Conservation (phyloP, 2,113 vertebrate species). For the Phrynosoma blainvillii region DNA sequence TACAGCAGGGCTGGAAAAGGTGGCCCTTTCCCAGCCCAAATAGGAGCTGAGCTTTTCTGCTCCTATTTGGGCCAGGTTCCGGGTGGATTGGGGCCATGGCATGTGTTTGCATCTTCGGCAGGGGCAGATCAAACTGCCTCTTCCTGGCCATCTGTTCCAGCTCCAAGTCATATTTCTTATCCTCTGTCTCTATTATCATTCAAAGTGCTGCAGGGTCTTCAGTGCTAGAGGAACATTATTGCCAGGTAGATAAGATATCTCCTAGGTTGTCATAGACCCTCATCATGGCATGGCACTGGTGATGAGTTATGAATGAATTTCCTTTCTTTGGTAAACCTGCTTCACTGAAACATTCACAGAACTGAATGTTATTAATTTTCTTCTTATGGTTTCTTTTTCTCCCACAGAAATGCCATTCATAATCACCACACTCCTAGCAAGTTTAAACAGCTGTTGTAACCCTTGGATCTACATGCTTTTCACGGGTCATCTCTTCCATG, state of each 20-base stretch:
- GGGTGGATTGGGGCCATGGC: too few relatives aligned
- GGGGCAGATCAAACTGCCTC: too few relatives aligned
- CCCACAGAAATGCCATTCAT: slow-evolving; percentile 86
- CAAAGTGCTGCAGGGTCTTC: not conserved
- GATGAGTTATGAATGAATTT: too few relatives aligned
- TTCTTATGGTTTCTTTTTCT: not conserved
- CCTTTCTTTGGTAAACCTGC: not conserved
- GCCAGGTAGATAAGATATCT: not conserved
- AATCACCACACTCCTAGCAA: slow-evolving; percentile 92
- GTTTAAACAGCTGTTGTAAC: slow-evolving; percentile 96
- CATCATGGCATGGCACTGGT: too few relatives aligned
- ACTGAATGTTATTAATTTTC: not conserved
- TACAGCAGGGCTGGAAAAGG: too few relatives aligned
- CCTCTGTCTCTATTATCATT: not conserved
- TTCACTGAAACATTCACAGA: not conserved
- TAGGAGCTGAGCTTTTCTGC: too few relatives aligned
- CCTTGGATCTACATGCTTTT: slow-evolving; percentile 98
- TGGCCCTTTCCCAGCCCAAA: too few relatives aligned
- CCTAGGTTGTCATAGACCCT: not conserved
- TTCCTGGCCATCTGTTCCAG: too few relatives aligned
- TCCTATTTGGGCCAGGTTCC: too few relatives aligned
- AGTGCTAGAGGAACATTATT: too few relatives aligned
- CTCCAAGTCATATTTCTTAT: not conserved
- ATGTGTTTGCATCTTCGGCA: too few relatives aligned
- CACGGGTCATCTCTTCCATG: slow-evolving; percentile 89